phyloP scores from a whole-genome alignment of 2,797 vertebrate genomes.

The Tenualosa ilisha region DNA sequence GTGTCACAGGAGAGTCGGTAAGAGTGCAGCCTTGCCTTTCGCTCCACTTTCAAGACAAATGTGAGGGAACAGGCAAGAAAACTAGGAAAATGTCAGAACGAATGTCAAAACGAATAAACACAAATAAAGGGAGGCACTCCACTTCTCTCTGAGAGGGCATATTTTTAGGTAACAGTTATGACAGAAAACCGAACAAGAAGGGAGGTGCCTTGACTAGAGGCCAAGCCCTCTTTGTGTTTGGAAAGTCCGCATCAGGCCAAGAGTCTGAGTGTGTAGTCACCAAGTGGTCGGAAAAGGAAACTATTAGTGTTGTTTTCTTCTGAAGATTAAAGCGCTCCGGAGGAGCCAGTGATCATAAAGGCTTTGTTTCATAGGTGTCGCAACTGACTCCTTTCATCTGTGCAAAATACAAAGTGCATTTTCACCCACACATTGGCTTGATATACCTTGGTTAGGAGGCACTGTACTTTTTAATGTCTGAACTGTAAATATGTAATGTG shows the following conservation, averaged over 20 bases:
- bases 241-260: slow-evolving; percentile 78
- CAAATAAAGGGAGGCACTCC: slow-evolving; percentile 70
- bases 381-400: slow-evolving; percentile 50
- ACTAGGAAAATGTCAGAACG: background rate
- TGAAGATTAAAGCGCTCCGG: slow-evolving; percentile 79
- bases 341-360: slow-evolving; percentile 77
- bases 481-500: background rate
- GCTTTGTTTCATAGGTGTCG: slow-evolving; percentile 72
- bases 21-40: slow-evolving; percentile 31
- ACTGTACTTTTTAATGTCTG: background rate
- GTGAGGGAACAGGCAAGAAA: background rate
- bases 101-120: slow-evolving; percentile 29
- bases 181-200: slow-evolving; percentile 75
- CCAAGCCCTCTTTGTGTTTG: slow-evolving; percentile 81
- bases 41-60: background rate
- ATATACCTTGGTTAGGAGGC: background rate
- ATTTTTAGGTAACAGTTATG: slow-evolving; percentile 77
- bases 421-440: slow-evolving; percentile 10
- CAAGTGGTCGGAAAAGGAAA: slow-evolving; percentile 82
- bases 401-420: background rate
- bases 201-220: slow-evolving; percentile 78
- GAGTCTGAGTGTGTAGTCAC: slow-evolving; percentile 72
- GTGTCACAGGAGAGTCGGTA: background rate
- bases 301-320: slow-evolving; percentile 84
- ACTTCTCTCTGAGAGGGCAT: slow-evolving; percentile 60